Base-by-base conservation (phyloP, 2,888 invertebrate species). In the Allolobophora icterica region DNA sequence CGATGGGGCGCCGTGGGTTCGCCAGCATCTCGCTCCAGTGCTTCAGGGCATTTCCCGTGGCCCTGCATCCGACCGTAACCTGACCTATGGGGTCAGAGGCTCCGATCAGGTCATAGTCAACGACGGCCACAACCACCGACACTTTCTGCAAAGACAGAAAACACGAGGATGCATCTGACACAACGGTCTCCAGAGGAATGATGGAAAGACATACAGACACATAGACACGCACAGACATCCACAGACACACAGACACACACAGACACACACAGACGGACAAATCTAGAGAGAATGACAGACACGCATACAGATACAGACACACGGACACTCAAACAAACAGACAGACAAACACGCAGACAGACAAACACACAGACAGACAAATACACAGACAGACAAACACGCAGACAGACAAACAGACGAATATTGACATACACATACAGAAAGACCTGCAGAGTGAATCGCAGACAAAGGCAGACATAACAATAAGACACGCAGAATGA, bases 1-100 rank as follows among this genome's bases (percentile, higher is more conserved):
- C 99, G 94, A 99, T 99, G 92, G 99, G 99, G 96, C 99, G 97
- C 95, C 99, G 97, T 89, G 99, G 99, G 94, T 99, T 99, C 94
- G 99, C 99, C 96, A 99, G 96, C 99, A 99, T 99, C 96, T 99
- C 99, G 93, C 99, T 99, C 99, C 99, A 99, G 96, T 99, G 99
- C 94, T 99, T 97, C 93, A 99, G 96, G 96, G 99, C 99, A 83
- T 99, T 99, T 93, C 99, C 99, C 93, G 97, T 98, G 94, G 98
- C 97, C 97, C 94, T 98, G 96, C 98, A 98, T 91, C 99, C 99
- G 94, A 99, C 96, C 93, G 99, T 97, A 93, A 98, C 98, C 58
- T 94, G 94, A 93, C 99, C 99, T 17, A 91, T 91, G 30, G 83
- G 38, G 21, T 84, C 90, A 24, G 90, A 91, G 35, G 84, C 89